Evolutionary conservation across 2,888 invertebrate species (phyloP), one percentile per base, ranked within the genome.

Genomic region (Metalampra italica): DNA sequence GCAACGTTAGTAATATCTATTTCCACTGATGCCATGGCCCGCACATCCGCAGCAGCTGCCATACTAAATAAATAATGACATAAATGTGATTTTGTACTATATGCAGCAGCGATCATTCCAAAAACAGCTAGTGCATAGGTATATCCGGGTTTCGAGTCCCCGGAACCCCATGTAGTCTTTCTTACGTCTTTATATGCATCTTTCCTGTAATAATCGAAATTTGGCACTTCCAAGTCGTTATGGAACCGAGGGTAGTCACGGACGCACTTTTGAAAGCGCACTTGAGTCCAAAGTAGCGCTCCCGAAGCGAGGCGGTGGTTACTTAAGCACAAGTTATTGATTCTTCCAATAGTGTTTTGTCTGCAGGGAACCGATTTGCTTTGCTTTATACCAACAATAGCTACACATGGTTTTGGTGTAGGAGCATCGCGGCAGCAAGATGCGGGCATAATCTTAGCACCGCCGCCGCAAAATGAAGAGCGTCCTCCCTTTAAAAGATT

Each of bases 1-100:
- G 92, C 91, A 50, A 96, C 92, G 55, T 92, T 92, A 7, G 71
- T 72, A 38, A 96, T 77, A 55, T 94, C 93, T 36, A 96, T 90
- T 88, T 96, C 96, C 52, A 94, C 91, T 57, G 92, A 90, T n/a
- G 96, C 93, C 66, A 94, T 51, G 1, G 96, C 96, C 41, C 95
- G 68, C 3, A 95, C 93, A 66, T 96, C 96, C 30, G 93, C 93
- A 1, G 94, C 87, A 1, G 95, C 91, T 22, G 89, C 80, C 92
- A 96, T 91, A 49, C 74, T 91, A 11, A 68, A 53, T 2, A 94
- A 71, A 45, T 91, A 90, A 45, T 92, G 91, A n/a, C 81, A 72
- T 7, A 92, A 75, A 22, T 91, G 65, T 3, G 91, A 67, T 79
- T 96, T 96, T 3, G 90, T 80, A 0, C 78, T 84, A 67, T 95